A percentile compares a stretch with the other conserved stretches of the same genome.
Evolutionary conservation across 2,888 invertebrate genomes (phyloP).

Genomic region (Platycheirus rosarum): DNA sequence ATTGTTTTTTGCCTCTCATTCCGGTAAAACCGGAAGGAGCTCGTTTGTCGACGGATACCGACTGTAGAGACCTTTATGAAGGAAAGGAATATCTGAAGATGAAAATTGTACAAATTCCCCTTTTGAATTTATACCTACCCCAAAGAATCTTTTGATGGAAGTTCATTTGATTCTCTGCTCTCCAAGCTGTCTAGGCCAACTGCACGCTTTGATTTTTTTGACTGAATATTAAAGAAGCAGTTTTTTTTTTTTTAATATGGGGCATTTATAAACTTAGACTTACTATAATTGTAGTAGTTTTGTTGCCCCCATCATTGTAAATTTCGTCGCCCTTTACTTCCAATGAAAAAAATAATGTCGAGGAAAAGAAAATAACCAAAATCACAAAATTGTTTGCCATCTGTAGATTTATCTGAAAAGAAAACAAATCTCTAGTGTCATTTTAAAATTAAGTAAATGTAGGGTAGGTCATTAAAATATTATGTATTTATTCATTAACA

Average conservation of each 20-base stretch:
- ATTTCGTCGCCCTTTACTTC: constrained; percentile 49
- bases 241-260: background rate
- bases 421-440: background rate
- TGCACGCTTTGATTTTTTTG: constrained; percentile 58
- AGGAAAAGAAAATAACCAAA: constrained; percentile 45
- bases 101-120: background rate
- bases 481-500: no score
- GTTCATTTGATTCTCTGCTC: constrained; percentile 51
- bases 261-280: background rate
- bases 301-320: constrained; percentile 18
- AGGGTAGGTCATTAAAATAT: no score
- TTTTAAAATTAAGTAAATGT: no score
- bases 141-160: constrained; percentile 6
- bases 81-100: background rate
- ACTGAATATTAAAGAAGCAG: background rate
- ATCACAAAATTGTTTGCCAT: constrained; percentile 55
- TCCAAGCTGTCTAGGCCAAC: constrained; percentile 33
- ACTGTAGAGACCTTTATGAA: constrained; percentile 30
- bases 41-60: constrained; percentile 78
- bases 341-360: constrained; percentile 36
- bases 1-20: constrained; percentile 85
- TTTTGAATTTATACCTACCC: constrained; percentile 1
- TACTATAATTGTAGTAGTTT: constrained; percentile 11
- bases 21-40: constrained; percentile 85
- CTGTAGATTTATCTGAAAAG: constrained; percentile 38